phyloP scores from a whole-genome alignment of 2,797 vertebrate genomes.

The Chelmon rostratus region DNA sequence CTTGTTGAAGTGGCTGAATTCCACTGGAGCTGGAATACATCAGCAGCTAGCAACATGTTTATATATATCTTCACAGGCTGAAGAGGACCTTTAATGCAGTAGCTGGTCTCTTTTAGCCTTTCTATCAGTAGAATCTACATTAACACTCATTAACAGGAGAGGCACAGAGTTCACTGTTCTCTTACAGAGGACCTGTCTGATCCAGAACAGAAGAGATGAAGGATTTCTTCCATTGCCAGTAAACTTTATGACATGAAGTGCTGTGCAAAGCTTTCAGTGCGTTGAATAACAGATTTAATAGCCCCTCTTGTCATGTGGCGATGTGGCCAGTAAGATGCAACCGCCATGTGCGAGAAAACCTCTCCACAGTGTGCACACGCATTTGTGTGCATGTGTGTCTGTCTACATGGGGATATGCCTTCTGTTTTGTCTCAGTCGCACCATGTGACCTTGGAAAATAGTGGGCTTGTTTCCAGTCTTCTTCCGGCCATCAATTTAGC shows the following conservation, averaged over 20 bases:
- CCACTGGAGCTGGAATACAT: conserved; percentile 46
- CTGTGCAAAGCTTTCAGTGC: conserved; percentile 31
- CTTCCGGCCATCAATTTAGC: conserved; percentile 45
- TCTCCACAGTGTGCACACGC: background rate
- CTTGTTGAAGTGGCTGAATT: conserved; percentile 51
- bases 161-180: conserved; percentile 17
- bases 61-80: conserved; percentile 31
- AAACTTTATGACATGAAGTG: conserved; percentile 7
- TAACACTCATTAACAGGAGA: background rate
- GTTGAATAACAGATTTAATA: conserved; percentile 30
- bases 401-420: conserved; percentile 46
- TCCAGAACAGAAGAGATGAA: conserved; percentile 26
- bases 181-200: background rate
- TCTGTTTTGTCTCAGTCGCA: conserved; percentile 51
- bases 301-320: background rate
- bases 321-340: background rate
- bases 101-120: conserved; percentile 10
- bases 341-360: background rate
- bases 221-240: background rate
- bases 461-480: conserved; percentile 58
- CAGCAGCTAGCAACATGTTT: conserved; percentile 26
- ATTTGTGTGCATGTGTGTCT: conserved; percentile 35
- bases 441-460: conserved; percentile 50
- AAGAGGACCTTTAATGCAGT: conserved; percentile 28
- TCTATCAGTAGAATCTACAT: conserved; percentile 10